Evolutionary conservation across 2,113 vertebrate genomes (phyloP).

Genomic region (Numenius arquata): DNA sequence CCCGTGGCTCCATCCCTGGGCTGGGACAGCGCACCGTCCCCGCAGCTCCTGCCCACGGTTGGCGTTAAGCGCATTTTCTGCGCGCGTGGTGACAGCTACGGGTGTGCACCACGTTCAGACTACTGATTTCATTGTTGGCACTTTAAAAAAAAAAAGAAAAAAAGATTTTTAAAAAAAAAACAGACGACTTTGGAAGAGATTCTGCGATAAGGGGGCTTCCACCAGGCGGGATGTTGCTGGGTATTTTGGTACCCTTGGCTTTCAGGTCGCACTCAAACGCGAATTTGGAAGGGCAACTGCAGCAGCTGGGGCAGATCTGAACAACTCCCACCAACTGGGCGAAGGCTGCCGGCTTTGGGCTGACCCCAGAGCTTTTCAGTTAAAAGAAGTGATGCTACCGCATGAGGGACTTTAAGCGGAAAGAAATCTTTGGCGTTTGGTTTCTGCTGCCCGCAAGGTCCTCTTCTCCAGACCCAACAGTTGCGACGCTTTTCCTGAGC

Average conservation of each 20-base stretch:
- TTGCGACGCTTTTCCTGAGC: accelerated
- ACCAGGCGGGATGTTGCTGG: neutral
- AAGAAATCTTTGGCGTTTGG: neutral
- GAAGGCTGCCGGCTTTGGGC: too few relatives aligned
- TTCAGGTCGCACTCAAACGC: neutral
- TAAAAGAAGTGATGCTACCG: neutral
- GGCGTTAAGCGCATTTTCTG: too few relatives aligned
- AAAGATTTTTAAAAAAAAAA: neutral
- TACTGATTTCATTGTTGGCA: neutral
- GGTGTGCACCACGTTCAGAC: accelerated
- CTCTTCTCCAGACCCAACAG: accelerated
- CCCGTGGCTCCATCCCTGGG: neutral
- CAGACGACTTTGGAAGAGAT: neutral
- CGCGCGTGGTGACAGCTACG: accelerated
- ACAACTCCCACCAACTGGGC: accelerated
- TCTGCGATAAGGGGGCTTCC: neutral
- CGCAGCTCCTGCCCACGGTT: accelerated
- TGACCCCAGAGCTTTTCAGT: neutral
- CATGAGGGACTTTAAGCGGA: neutral
- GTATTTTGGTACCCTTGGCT: neutral
- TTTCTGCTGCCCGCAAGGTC: accelerated
- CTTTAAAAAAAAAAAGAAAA: neutral
- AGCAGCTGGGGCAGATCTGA: too few relatives aligned
- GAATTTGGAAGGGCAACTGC: neutral
- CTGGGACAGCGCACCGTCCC: too few relatives aligned